A percentile compares a stretch with the other conserved stretches of the same genome.
These are phyloP conservation scores for Drosophila antonietae DNA, from an alignment of 2,888 invertebrate species.

Conservation along the genomic window DNA sequence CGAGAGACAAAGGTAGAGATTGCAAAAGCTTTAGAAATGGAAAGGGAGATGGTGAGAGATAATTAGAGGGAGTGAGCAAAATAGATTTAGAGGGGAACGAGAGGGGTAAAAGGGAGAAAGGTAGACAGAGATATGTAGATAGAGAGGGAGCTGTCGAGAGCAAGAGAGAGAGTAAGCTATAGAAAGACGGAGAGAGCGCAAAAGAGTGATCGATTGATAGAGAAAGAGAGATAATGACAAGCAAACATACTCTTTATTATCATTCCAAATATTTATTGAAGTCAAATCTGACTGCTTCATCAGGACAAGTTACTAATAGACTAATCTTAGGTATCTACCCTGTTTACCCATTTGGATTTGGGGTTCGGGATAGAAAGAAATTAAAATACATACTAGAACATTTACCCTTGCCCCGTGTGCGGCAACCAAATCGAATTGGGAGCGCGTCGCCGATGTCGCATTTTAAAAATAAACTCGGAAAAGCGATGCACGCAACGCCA, in stretches of 20 bases:
- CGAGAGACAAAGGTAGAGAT: neutral
- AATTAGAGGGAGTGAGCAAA: neutral
- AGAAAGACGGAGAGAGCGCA: neutral
- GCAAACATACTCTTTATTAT: no score
- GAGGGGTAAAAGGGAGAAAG: neutral
- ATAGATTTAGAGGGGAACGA: neutral
- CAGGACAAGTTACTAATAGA: neutral
- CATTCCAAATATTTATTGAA: neutral
- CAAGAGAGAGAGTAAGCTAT: neutral
- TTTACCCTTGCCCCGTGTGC: conserved; percentile 68
- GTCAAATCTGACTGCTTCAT: no score
- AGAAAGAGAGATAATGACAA: neutral
- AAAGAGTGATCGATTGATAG: neutral
- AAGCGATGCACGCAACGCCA: conserved; percentile 49
- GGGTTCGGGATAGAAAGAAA: neutral
- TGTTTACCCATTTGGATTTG: neutral
- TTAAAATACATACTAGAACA: conserved; percentile 27
- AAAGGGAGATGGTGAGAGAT: neutral
- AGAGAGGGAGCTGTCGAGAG: neutral
- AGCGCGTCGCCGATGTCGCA: conserved; percentile 47
- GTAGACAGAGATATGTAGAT: neutral
- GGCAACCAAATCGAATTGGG: conserved; percentile 62
- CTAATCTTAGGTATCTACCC: neutral
- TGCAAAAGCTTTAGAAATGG: no score
- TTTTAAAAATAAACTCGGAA: conserved; percentile 71